Evolutionary conservation across 2,113 vertebrate species (phyloP).

Genomic region (Podocnemis expansa): DNA sequence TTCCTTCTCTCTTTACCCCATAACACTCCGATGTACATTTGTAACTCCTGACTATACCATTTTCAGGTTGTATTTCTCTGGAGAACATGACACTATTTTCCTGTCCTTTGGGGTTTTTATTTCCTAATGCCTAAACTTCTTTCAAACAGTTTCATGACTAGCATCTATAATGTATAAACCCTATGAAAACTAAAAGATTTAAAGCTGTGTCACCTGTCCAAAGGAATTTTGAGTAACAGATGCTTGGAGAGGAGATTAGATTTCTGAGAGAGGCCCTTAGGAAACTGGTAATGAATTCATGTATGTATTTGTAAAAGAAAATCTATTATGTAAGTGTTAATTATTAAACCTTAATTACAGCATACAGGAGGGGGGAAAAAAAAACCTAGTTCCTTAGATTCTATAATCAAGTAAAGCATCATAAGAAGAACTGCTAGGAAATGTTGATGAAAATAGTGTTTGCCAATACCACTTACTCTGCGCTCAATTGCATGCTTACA

Average conservation of each 20-base stretch:
- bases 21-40: background rate
- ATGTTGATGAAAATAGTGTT: background rate
- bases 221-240: background rate
- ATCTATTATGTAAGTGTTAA: background rate
- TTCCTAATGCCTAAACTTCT: background rate
- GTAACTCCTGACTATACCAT: background rate
- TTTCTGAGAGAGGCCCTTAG: background rate
- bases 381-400: background rate
- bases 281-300: background rate
- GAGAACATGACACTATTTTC: background rate
- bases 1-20: background rate
- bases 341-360: background rate
- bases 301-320: background rate
- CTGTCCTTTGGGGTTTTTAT: background rate
- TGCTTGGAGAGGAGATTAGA: background rate
- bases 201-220: background rate
- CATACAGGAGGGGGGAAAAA: background rate
- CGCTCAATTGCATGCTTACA: background rate
- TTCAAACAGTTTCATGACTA: background rate
- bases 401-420: background rate
- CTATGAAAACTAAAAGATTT: background rate
- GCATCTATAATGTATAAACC: background rate
- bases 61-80: background rate
- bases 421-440: background rate
- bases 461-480: background rate